Conservation (phyloP, 2,797 vertebrate species). For the Paratrypauchen microcephalus region DNA sequence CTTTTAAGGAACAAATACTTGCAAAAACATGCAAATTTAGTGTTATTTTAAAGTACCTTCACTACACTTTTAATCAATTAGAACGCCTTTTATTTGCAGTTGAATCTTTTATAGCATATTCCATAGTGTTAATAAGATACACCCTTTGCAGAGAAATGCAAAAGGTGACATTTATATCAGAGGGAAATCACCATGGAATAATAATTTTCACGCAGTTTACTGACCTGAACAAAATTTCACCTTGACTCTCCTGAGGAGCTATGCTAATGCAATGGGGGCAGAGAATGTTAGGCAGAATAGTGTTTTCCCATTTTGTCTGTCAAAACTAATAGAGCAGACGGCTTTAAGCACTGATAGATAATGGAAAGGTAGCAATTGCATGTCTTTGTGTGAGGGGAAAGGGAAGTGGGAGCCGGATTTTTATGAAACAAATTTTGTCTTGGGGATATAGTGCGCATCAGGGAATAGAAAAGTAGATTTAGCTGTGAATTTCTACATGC, state of each 20-base stretch:
- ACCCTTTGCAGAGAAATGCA: not conserved
- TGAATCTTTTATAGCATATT: not conserved
- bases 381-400: slow-evolving; percentile 18
- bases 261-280: slow-evolving; percentile 21
- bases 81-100: not conserved
- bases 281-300: slow-evolving; percentile 12
- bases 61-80: slow-evolving; percentile 18
- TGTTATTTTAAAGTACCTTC: slow-evolving; percentile 16
- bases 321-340: slow-evolving; percentile 35
- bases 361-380: slow-evolving; percentile 26
- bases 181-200: slow-evolving; percentile 17
- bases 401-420: slow-evolving; percentile 2
- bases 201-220: slow-evolving; percentile 2
- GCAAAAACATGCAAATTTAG: not conserved
- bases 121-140: slow-evolving; percentile 7
- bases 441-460: not conserved
- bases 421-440: not conserved
- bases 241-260: slow-evolving; percentile 18
- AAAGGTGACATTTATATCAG: slow-evolving; percentile 16
- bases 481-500: not conserved
- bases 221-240: not conserved
- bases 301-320: slow-evolving; percentile 26
- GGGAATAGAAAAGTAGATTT: not conserved
- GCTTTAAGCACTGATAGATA: slow-evolving; percentile 33
- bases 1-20: slow-evolving; percentile 21